phyloP scores from a whole-genome alignment of 2,113 vertebrate species.

The Phaethon lepturus region DNA sequence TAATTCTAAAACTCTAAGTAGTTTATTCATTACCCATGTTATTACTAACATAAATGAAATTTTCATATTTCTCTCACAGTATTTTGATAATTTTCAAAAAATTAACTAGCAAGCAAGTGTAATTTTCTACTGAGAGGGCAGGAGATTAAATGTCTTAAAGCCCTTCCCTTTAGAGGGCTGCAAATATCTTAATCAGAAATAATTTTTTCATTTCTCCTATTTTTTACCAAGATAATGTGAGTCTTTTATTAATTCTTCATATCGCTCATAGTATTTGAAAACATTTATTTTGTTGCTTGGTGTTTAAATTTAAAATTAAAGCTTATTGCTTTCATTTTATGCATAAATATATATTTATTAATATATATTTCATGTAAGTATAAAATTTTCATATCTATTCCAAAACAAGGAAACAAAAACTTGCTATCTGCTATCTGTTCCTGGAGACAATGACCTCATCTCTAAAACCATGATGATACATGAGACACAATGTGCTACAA shows the following conservation, averaged over 20 bases:
- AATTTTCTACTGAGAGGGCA: background rate
- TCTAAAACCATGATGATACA: background rate
- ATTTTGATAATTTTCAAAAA: background rate
- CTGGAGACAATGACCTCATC: background rate
- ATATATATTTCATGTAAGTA: background rate
- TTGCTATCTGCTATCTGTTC: background rate
- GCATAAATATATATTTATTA: background rate
- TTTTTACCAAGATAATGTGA: background rate
- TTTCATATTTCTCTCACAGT: background rate
- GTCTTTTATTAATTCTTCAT: background rate
- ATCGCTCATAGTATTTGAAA: background rate
- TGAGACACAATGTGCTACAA: background rate
- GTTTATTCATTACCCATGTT: background rate
- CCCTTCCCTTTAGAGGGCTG: background rate
- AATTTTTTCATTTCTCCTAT: background rate
- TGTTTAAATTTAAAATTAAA: background rate
- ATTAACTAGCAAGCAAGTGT: background rate
- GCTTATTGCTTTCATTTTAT: background rate
- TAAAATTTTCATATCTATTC: background rate
- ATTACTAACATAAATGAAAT: background rate
- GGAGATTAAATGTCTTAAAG: background rate
- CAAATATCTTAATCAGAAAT: background rate
- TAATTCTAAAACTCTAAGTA: background rate
- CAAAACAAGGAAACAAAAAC: background rate
- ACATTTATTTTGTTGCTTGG: background rate